Evolutionary conservation across 2,888 invertebrate species (phyloP).

Genomic region (Exephanes ischioxanthus): DNA sequence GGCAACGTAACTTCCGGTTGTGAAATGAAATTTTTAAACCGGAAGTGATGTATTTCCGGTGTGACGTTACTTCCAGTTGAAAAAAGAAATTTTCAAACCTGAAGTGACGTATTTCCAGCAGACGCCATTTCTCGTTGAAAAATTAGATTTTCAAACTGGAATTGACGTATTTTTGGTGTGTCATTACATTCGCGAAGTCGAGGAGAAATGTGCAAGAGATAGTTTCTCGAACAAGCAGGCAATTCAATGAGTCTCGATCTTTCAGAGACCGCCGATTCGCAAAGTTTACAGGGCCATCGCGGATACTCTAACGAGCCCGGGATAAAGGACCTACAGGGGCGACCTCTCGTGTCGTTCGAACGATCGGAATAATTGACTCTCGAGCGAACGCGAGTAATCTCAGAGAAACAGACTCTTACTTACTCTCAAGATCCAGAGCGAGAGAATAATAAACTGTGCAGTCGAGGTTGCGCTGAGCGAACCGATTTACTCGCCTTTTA

Average conservation of each 20-base stretch:
- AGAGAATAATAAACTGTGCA: not conserved
- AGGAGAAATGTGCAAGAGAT: not conserved
- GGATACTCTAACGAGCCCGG: not conserved
- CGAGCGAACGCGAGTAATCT: constrained; percentile 7
- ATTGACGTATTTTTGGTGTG: too few relatives aligned
- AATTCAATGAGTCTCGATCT: not conserved
- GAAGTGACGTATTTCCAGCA: not conserved
- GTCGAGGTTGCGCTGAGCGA: constrained; percentile 2
- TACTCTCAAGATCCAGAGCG: constrained; percentile 36
- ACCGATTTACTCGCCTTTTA: constrained; percentile 56
- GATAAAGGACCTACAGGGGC: constrained; percentile 19
- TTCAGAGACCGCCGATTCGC: constrained; percentile 12
- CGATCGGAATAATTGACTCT: constrained; percentile 59
- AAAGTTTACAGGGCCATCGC: not conserved
- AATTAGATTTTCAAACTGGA: too few relatives aligned
- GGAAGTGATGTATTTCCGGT: too few relatives aligned
- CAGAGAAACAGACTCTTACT: constrained; percentile 50
- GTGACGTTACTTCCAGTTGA: too few relatives aligned
- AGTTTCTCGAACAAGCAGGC: not conserved
- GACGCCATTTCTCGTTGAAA: too few relatives aligned
- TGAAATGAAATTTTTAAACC: too few relatives aligned
- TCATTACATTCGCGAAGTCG: too few relatives aligned
- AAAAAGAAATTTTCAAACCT: not conserved
- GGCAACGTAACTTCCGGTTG: too few relatives aligned
- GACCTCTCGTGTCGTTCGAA: constrained; percentile 38